Evolutionary conservation across 2,797 vertebrate species (phyloP).

Genomic region (Dendrocincla tyrannina): DNA sequence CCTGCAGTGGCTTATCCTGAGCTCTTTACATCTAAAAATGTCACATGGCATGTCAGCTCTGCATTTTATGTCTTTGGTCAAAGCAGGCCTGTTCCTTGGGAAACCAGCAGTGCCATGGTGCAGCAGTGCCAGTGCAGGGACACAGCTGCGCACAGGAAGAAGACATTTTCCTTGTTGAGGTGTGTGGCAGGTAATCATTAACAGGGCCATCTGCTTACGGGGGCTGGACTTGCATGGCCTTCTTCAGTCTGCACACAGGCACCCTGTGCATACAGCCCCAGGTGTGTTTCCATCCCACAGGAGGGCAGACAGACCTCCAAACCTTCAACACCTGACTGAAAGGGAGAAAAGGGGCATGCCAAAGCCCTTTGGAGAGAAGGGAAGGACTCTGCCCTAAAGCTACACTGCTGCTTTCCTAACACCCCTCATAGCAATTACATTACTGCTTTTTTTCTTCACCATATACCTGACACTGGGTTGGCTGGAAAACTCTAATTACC

Average conservation of each 20-base stretch:
- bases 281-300: background rate
- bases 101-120: background rate
- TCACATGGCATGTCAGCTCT: background rate
- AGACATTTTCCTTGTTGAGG: background rate
- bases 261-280: too few relatives aligned
- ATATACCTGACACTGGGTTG: background rate
- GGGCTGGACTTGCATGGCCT: background rate
- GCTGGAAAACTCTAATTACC: background rate
- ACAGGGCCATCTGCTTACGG: background rate
- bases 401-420: background rate
- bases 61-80: background rate
- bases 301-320: background rate
- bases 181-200: background rate
- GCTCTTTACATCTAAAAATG: background rate
- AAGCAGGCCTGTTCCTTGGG: background rate
- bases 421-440: background rate
- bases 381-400: background rate
- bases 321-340: background rate
- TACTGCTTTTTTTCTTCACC: background rate
- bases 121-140: background rate
- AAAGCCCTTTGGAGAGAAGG: background rate
- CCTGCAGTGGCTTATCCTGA: background rate
- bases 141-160: rapidly evolving
- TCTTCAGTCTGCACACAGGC: background rate
- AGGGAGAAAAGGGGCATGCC: background rate